These are phyloP conservation scores for Zygaena filipendulae DNA, from an alignment of 2,888 invertebrate genomes.

Conservation along the genomic window DNA sequence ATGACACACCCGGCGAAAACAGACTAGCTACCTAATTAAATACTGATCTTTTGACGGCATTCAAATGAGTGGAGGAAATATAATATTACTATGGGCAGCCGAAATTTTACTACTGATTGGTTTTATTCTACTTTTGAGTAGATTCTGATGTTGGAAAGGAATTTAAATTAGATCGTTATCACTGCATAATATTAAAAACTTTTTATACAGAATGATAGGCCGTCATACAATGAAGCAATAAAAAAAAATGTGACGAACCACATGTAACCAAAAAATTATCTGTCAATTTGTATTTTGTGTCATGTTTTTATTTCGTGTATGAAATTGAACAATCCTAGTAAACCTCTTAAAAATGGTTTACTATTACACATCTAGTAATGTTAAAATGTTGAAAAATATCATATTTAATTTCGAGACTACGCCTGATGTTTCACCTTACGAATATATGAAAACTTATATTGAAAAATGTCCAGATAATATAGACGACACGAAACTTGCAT, in stretches of 20 bases:
- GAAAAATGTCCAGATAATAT: slow-evolving; percentile 40
- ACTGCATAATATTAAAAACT: no score
- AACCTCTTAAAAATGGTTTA: slow-evolving; percentile 60
- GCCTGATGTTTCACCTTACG: slow-evolving; percentile 36
- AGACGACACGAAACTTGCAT: slow-evolving; percentile 42
- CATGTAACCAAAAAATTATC: no score
- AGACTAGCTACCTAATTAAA: slow-evolving; percentile 59
- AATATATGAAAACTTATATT: slow-evolving; percentile 47
- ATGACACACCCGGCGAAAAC: slow-evolving; percentile 58
- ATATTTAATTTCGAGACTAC: slow-evolving; percentile 32
- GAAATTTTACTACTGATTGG: neutral
- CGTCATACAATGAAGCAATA: no score
- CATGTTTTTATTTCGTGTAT: slow-evolving; percentile 28
- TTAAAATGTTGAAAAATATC: slow-evolving; percentile 44
- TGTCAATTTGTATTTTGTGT: slow-evolving; percentile 25
- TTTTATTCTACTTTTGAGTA: neutral
- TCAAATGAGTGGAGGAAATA: slow-evolving; percentile 24
- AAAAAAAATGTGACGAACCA: no score
- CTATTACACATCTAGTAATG: slow-evolving; percentile 47
- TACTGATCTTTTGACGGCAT: slow-evolving; percentile 27
- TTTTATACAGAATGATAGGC: no score
- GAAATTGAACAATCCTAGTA: slow-evolving; percentile 24
- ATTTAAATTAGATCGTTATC: no score
- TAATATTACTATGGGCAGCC: slow-evolving; percentile 22
- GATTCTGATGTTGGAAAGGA: no score